These are phyloP conservation scores for Gallinago undulata DNA, from an alignment of 2,113 vertebrate species.

Conservation along the genomic window DNA sequence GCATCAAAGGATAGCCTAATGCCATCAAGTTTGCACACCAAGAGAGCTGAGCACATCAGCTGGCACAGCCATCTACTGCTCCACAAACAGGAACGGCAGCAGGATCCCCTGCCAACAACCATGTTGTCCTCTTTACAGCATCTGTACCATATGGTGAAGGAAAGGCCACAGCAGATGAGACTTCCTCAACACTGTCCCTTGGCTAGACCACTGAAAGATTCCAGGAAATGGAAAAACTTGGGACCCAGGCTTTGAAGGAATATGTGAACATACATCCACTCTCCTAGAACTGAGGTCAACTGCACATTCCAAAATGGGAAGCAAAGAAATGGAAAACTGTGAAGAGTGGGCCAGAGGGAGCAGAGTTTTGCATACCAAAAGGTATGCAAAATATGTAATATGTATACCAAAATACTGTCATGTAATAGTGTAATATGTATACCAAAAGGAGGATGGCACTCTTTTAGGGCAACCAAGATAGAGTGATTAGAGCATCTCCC, in stretches of 20 bases:
- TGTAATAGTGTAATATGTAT: no score
- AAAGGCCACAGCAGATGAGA: background rate
- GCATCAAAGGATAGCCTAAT: background rate
- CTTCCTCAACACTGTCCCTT: background rate
- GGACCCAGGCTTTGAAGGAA: background rate
- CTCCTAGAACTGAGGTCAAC: background rate
- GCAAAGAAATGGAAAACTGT: background rate
- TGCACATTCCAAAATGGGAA: background rate
- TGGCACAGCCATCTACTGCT: background rate
- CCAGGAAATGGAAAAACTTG: background rate
- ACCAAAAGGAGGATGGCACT: no score
- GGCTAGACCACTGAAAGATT: background rate
- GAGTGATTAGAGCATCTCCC: no score
- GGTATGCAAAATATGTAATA: no score
- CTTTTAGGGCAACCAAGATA: no score
- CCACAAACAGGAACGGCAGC: background rate
- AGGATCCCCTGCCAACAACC: background rate
- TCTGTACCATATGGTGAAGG: background rate
- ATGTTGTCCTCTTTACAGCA: background rate
- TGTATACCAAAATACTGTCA: no score
- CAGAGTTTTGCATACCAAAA: background rate
- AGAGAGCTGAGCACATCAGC: rapidly evolving
- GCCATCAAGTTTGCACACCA: rapidly evolving
- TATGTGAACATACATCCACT: background rate
- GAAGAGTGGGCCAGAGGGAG: background rate